Evolutionary conservation across 2,797 vertebrate species (phyloP), one percentile per base, ranked within the genome.

Genomic region (Phyllotis vaccarum): DNA sequence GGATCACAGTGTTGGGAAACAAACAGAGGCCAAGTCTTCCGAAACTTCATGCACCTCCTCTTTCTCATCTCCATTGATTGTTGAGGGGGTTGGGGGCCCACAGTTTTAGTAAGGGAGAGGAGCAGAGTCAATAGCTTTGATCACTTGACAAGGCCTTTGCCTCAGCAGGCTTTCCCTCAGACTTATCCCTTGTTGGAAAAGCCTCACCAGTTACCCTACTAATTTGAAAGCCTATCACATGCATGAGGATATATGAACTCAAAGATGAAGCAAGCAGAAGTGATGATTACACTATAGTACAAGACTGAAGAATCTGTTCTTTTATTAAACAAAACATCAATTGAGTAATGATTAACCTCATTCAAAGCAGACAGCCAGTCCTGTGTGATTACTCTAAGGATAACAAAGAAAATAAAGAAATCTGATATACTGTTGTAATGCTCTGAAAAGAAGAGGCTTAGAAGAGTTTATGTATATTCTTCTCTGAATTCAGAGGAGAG

Each of bases 341-440:
- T 60, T 70, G 2, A 54, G 54, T 94, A 90, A 89, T 93, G 94
- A 97, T 49, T 95, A 94, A 96, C 96, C 96, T 95, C 62, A 80
- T 90, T 94, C 86, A 68, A 24, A 79, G 62, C 22, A 75, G 60
- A 37, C 64, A 90, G 85, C 17, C 27, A 81, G 43, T 29, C 54
- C 86, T 87, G 19, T 75, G 75, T 79, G 79, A 86, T 90, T 54
- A 60, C 29, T 79, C 60, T 68, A 34, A 86, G 0, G 29, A 94
- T 29, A 91, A 90, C 60, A 79, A 94, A 93, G 80, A 52, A 74
- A 93, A 91, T 22, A 76, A 89, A 89, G 80, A 88, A 91, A 82
- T 81, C 52, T 29, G 60, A 91, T 68, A 43, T 6, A 31, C 31
- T 72, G 62, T 54, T 97, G 92, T 74, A 58, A 54, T 64, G 52